A percentile compares a stretch with the other conserved stretches of the same genome.
Conservation (phyloP, 2,113 vertebrate genomes). For the Bos taurus region ARS-UCD2.0 NC_037333.1:68010501-68011000, state of each 20-base stretch:
- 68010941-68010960: background rate
- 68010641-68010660: background rate
- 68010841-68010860: background rate
- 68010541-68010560: constrained; percentile 22
- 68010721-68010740: background rate
- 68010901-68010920: background rate
- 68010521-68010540: constrained; percentile 24
- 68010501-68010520: constrained; percentile 45
- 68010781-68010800: background rate
- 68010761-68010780: background rate
- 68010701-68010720: background rate
- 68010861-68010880: background rate
- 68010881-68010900: background rate
- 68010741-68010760: background rate
- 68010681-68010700: background rate
- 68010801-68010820: background rate
- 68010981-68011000: background rate
- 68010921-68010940: background rate
- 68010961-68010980: background rate
- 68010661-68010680: background rate
- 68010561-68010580: background rate
- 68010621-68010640: background rate
- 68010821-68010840: background rate
- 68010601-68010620: constrained; percentile 28
- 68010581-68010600: background rate